Evolutionary conservation across 2,113 vertebrate species (phyloP).

Genomic region (Tychaedon coryphoeus): DNA sequence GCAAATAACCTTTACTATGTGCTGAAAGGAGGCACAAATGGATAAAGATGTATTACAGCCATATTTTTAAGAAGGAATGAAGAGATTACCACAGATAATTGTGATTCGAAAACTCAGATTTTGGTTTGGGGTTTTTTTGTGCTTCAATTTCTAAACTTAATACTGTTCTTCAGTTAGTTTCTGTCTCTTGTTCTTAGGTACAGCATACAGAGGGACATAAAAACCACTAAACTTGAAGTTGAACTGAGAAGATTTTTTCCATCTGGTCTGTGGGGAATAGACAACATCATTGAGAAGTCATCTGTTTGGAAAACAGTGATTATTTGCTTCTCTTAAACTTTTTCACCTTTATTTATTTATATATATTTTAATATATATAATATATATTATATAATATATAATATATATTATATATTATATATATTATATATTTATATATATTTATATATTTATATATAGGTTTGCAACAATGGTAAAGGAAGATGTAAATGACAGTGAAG

Average conservation of each 20-base stretch:
- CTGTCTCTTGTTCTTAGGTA: not conserved
- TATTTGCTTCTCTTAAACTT: not conserved
- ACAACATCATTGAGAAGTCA: not conserved
- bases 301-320: not conserved
- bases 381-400: no score
- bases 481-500: not conserved
- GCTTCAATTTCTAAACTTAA: not conserved
- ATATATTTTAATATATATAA: no score
- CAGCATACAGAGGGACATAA: not conserved
- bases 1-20: not conserved
- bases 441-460: no score
- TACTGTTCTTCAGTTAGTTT: not conserved
- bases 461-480: slow-evolving; percentile 49
- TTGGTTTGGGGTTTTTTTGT: not conserved
- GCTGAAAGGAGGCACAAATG: not conserved
- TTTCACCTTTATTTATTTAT: not conserved
- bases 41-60: not conserved
- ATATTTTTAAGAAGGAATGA: not conserved
- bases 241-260: not conserved
- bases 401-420: no score
- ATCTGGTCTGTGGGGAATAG: not conserved
- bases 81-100: not conserved
- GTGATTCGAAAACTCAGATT: not conserved
- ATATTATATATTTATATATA: no score
- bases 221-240: not conserved